Evolutionary conservation across 2,797 vertebrate species (phyloP).

Genomic region (Thripadectes ignobilis): DNA sequence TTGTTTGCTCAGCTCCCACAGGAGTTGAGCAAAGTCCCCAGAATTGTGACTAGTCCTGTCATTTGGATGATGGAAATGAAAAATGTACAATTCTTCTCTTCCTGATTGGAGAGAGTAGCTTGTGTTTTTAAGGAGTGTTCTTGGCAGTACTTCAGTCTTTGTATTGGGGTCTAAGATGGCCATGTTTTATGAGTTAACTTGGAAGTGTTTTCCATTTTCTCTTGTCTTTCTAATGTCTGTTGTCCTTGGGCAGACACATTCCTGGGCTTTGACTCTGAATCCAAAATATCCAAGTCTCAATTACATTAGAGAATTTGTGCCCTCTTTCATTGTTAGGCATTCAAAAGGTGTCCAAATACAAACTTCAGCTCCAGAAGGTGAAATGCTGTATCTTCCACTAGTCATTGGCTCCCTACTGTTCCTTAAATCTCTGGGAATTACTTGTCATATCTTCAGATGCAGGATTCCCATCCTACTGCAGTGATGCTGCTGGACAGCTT

Average conservation of each 20-base stretch:
- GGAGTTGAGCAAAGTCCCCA: background rate
- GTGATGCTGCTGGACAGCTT: constrained; percentile 30
- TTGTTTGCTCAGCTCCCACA: background rate
- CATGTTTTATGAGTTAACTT: background rate
- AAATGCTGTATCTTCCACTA: background rate
- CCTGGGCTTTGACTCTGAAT: background rate
- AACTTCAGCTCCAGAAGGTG: background rate
- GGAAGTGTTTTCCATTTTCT: background rate
- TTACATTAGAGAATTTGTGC: background rate
- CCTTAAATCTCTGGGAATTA: background rate
- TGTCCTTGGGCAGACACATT: background rate
- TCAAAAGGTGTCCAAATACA: background rate
- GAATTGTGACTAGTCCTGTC: background rate
- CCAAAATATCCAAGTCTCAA: background rate
- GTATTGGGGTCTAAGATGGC: background rate
- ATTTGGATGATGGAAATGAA: background rate
- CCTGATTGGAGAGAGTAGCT: background rate
- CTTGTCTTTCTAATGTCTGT: background rate
- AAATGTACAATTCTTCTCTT: background rate
- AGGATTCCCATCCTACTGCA: background rate
- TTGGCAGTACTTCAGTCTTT: background rate
- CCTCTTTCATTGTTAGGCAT: background rate
- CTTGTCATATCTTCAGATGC: background rate
- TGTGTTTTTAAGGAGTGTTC: background rate
- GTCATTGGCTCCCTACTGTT: background rate